Percentiles rank a stretch among this genome's conserved stretches.
phyloP scores from a whole-genome alignment of 1,140 invertebrate species.

The Druon quercuslanigerum region DNA sequence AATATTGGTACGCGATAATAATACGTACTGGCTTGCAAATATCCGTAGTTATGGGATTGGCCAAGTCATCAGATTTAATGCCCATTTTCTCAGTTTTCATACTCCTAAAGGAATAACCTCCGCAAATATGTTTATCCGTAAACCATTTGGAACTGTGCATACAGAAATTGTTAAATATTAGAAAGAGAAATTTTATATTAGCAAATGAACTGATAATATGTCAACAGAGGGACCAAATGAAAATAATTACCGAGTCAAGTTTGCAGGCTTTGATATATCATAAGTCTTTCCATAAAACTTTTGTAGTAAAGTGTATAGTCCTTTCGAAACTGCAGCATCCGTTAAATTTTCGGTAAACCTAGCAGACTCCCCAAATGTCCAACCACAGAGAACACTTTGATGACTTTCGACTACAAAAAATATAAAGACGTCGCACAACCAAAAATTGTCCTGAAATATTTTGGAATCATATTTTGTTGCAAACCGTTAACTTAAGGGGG shows the following conservation, averaged over 20 bases:
- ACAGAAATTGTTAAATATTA: background rate
- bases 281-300: conserved; percentile 72
- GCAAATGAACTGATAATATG: conserved; percentile 70
- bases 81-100: conserved; percentile 70
- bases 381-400: conserved; percentile 81
- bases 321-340: conserved; percentile 71
- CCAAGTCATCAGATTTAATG: conserved; percentile 50
- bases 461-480: conserved; percentile 13
- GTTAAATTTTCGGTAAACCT: conserved; percentile 77
- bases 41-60: conserved; percentile 58
- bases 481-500: no score
- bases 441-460: conserved; percentile 72
- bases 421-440: conserved; percentile 80
- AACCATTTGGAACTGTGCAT: conserved; percentile 81
- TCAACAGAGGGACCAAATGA: conserved; percentile 71
- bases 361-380: conserved; percentile 78
- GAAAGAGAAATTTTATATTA: conserved; percentile 59
- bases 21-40: conserved; percentile 59
- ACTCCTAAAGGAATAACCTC: conserved; percentile 83
- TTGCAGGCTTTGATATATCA: conserved; percentile 75
- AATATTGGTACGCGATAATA: background rate
- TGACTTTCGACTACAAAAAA: conserved; percentile 81
- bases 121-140: conserved; percentile 80
- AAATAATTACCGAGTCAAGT: conserved; percentile 63
- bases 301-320: conserved; percentile 72